Percentiles rank a stretch among this genome's conserved stretches.
These are phyloP conservation scores for Polypedilum pembai DNA, from an alignment of 1,140 invertebrate species.

Conservation along the genomic window DNA sequence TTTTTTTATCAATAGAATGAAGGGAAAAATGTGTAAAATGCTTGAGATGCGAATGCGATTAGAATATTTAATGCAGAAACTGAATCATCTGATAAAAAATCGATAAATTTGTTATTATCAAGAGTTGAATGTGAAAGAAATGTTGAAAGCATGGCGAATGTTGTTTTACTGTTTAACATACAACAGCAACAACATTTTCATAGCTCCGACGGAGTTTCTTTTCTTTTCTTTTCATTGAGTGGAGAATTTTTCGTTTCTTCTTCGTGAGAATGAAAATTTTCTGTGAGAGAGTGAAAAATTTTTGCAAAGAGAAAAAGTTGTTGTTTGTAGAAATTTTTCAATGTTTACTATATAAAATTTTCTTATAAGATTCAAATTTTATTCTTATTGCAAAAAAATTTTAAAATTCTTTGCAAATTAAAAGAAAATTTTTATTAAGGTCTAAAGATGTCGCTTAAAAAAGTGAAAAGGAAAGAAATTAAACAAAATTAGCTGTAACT, in stretches of 20 bases:
- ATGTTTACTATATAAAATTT: too few species aligned
- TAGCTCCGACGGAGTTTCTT: background rate
- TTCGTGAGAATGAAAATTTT: slow-evolving; percentile 1
- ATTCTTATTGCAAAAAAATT: background rate
- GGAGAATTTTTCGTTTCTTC: background rate
- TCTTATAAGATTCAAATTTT: too few species aligned
- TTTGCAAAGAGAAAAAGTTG: background rate
- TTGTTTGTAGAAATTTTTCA: background rate
- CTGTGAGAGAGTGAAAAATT: background rate
- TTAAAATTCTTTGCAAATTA: background rate
- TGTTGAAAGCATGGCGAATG: background rate
- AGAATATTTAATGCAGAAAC: background rate
- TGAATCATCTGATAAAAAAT: slow-evolving; percentile 3
- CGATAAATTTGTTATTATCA: slow-evolving; percentile 10
- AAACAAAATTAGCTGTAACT: background rate
- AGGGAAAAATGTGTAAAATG: background rate
- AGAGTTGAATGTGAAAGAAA: background rate
- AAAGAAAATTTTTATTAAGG: background rate
- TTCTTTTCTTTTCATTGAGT: background rate
- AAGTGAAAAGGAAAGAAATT: background rate
- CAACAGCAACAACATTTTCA: slow-evolving; percentile 13
- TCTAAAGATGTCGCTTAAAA: background rate
- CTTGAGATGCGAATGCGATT: background rate
- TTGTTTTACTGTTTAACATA: background rate
- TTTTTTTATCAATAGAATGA: background rate